Percentiles rank a stretch among this genome's conserved stretches.
phyloP scores from a whole-genome alignment of 2,888 invertebrate species.

The Pycnomerus fuliginosus region DNA sequence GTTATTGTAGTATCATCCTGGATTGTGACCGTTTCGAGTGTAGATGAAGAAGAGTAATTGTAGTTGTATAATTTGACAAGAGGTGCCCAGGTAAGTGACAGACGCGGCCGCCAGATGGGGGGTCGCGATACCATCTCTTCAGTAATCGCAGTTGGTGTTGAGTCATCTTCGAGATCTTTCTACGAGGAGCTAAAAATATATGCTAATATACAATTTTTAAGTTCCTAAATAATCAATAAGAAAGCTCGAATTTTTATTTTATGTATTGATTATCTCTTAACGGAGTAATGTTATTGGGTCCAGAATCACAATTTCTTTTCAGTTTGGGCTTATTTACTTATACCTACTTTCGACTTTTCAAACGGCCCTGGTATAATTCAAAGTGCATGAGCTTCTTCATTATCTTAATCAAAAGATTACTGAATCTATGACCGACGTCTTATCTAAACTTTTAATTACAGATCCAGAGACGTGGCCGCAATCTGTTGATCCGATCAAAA shows the following conservation, averaged over 20 bases:
- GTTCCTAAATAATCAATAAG: too few relatives aligned
- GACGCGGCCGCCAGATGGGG: conserved; percentile 49
- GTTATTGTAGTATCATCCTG: conserved; percentile 23
- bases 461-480: conserved; percentile 6
- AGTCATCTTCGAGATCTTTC: conserved; percentile 34
- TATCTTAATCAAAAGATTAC: conserved; percentile 32
- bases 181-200: not conserved
- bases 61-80: conserved; percentile 49
- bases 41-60: conserved; percentile 43
- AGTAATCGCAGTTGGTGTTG: conserved; percentile 42
- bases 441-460: conserved; percentile 22
- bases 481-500: conserved; percentile 12
- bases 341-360: not conserved
- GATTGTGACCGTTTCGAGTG: conserved; percentile 25
- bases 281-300: not conserved
- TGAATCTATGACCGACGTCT: conserved; percentile 19
- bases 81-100: conserved; percentile 51
- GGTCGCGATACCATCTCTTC: conserved; percentile 47
- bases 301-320: not conserved
- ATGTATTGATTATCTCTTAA: not conserved
- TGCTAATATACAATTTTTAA: too few relatives aligned
- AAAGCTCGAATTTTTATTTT: not conserved
- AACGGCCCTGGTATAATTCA: conserved; percentile 1
- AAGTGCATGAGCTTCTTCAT: conserved; percentile 10
- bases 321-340: not conserved